These are phyloP conservation scores for Megathymus violae DNA, from an alignment of 1,140 invertebrate genomes.

Conservation along the genomic window DNA sequence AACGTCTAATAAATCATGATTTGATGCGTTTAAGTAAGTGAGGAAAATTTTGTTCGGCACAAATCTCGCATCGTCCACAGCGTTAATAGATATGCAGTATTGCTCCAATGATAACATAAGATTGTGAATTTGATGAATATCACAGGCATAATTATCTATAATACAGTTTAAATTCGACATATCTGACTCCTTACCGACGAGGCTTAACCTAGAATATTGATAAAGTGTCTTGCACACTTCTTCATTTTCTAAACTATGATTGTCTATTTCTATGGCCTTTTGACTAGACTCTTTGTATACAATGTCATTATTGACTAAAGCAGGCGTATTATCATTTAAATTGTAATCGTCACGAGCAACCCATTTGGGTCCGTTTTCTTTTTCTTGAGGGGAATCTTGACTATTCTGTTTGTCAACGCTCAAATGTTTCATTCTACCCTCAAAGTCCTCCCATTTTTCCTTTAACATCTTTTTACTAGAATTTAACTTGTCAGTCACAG, in stretches of 20 bases:
- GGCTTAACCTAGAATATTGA: slow-evolving; percentile 75
- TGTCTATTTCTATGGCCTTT: slow-evolving; percentile 67
- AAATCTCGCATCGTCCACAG: slow-evolving; percentile 68
- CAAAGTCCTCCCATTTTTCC: slow-evolving; percentile 80
- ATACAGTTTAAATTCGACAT: slow-evolving; percentile 72
- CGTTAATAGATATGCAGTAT: slow-evolving; percentile 68
- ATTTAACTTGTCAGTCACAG: slow-evolving; percentile 80
- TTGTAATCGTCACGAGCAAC: slow-evolving; percentile 50
- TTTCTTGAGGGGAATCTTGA: slow-evolving; percentile 44
- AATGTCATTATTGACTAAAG: slow-evolving; percentile 60
- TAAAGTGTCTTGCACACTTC: slow-evolving; percentile 70
- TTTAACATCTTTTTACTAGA: slow-evolving; percentile 81
- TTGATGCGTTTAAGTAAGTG: slow-evolving; percentile 65
- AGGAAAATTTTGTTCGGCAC: slow-evolving; percentile 76
- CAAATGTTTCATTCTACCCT: slow-evolving; percentile 75
- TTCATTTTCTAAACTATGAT: slow-evolving; percentile 63
- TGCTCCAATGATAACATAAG: slow-evolving; percentile 73
- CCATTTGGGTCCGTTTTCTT: slow-evolving; percentile 52
- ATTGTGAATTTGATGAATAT: slow-evolving; percentile 74
- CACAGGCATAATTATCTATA: slow-evolving; percentile 70
- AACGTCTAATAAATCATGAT: slow-evolving; percentile 56
- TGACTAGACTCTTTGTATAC: slow-evolving; percentile 79
- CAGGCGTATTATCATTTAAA: slow-evolving; percentile 44
- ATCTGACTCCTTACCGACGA: slow-evolving; percentile 69
- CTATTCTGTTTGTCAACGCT: slow-evolving; percentile 55